Conservation (phyloP, 1,140 invertebrate genomes). For the Temnothorax curvispinosus region DNA sequence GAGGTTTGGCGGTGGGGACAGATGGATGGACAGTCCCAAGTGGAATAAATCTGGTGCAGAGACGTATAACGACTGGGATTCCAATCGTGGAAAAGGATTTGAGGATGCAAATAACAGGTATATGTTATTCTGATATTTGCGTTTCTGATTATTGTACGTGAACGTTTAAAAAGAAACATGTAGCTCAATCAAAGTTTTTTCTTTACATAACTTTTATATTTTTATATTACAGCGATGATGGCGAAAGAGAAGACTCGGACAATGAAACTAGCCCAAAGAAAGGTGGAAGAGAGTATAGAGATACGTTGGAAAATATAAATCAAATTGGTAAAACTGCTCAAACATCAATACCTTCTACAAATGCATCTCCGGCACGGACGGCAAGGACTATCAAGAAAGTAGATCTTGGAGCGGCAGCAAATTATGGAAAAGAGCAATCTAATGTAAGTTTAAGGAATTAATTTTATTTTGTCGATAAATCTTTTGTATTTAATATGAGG, state of each 20-base stretch:
- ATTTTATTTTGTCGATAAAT: background rate
- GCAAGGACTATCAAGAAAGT: slow-evolving; percentile 89
- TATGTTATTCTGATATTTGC: background rate
- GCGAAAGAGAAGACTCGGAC: slow-evolving; percentile 90
- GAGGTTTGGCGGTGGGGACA: slow-evolving; percentile 85
- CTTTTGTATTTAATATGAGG: background rate
- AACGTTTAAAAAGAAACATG: background rate
- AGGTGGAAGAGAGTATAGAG: slow-evolving; percentile 85
- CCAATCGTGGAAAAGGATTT: slow-evolving; percentile 77
- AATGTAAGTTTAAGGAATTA: slow-evolving; percentile 69
- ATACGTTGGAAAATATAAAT: slow-evolving; percentile 83
- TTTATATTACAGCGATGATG: slow-evolving; percentile 84
- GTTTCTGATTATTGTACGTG: background rate
- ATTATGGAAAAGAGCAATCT: slow-evolving; percentile 89
- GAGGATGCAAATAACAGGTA: slow-evolving; percentile 84
- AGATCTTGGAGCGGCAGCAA: slow-evolving; percentile 95
- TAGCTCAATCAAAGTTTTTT: slow-evolving; percentile 7
- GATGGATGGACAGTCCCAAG: slow-evolving; percentile 84
- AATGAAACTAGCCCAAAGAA: slow-evolving; percentile 83
- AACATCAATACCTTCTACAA: slow-evolving; percentile 61
- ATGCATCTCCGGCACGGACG: slow-evolving; percentile 76
- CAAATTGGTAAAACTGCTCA: slow-evolving; percentile 74
- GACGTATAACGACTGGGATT: slow-evolving; percentile 83
- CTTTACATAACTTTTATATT: background rate
- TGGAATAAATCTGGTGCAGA: slow-evolving; percentile 81